Evolutionary conservation across 2,113 vertebrate species (phyloP), one percentile per base, ranked within the genome.

Genomic region (Megaceryle maxima): DNA sequence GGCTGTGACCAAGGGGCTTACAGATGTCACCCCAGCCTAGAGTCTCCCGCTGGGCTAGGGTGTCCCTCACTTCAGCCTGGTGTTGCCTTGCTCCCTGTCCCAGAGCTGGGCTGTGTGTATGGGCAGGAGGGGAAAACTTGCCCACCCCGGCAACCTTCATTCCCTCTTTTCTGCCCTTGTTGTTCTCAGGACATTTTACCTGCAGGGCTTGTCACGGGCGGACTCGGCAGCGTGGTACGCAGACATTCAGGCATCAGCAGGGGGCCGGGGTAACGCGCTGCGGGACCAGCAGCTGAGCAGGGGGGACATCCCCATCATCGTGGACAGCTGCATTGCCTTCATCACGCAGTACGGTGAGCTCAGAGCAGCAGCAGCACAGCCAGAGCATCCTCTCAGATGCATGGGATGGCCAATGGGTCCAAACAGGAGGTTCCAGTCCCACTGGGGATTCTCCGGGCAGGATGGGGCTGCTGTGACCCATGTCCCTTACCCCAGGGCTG

Each of bases 311-410:
- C 99, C 99, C 90, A 99, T 99, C 96, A 99, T 99, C 0, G 99
- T 99, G 94, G 99, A 99, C 95, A 99, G 99, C 98, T 99, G 99
- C 97, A 99, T 99, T 4, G 99, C 99, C 90, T 99, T 99, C 97
- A 99, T 99, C 97, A 99, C 99, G 1, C 99, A 99, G 97, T 99
- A 99, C 1, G 99, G 99, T 99, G 96, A 98, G 99, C 63, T 13
- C 63, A 7, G 53, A 1, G 1, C 0, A 0, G 39, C 4, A 1
- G 56, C 1, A 0, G 14, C 56, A 16, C 1, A 0, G 2, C 2
- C 4, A 3, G 20, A 8, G 15, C 11, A 0, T 51, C 18, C 66
- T 14, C 57, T 2, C 0, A 29, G 64, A 10, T 13, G 7, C 6
- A 3, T 1, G 3, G 41, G 17, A 4, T 28, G 60, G 33, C 60